Percentiles rank a stretch among this genome's conserved stretches.
phyloP scores from a whole-genome alignment of 2,888 invertebrate species.

The Dasypogon diadema region DNA sequence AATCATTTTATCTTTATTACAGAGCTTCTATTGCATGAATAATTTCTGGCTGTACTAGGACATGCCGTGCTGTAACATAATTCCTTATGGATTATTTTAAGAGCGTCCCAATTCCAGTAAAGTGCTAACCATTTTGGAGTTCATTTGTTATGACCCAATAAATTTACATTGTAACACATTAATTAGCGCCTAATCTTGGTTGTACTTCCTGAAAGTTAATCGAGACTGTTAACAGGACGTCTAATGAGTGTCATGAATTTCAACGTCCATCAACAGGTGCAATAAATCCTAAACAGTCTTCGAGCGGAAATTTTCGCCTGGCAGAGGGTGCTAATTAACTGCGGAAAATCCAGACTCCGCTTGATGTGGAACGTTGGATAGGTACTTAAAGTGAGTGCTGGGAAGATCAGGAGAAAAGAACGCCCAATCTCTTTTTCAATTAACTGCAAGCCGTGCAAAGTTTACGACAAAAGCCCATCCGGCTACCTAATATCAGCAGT shows the following conservation, averaged over 20 bases:
- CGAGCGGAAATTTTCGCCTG: conserved; percentile 13
- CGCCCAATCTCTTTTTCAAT: conserved; percentile 37
- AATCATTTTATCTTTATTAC: too few species aligned
- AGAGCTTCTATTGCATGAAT: too few species aligned
- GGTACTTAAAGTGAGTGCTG: background rate
- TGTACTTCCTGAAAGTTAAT: conserved; percentile 7
- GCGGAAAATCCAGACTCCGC: background rate
- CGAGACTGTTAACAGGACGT: background rate
- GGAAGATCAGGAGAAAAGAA: background rate
- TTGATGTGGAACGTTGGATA: background rate
- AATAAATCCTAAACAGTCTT: background rate
- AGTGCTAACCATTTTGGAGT: too few species aligned
- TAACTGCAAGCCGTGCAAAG: conserved; percentile 42
- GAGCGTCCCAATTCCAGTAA: too few species aligned
- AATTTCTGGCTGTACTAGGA: too few species aligned
- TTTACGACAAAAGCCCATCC: conserved; percentile 44
- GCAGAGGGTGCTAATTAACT: conserved; percentile 19
- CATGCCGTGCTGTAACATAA: too few species aligned
- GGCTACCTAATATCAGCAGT: conserved; percentile 20
- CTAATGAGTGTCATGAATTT: background rate
- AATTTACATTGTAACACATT: too few species aligned
- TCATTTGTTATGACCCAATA: too few species aligned
- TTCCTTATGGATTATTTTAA: too few species aligned
- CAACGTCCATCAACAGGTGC: conserved; percentile 26
- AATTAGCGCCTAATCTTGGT: too few species aligned